Evolutionary conservation across 1,140 invertebrate genomes (phyloP), one percentile per base, ranked within the genome.

Genomic region (Neotoxoptera formosana): DNA sequence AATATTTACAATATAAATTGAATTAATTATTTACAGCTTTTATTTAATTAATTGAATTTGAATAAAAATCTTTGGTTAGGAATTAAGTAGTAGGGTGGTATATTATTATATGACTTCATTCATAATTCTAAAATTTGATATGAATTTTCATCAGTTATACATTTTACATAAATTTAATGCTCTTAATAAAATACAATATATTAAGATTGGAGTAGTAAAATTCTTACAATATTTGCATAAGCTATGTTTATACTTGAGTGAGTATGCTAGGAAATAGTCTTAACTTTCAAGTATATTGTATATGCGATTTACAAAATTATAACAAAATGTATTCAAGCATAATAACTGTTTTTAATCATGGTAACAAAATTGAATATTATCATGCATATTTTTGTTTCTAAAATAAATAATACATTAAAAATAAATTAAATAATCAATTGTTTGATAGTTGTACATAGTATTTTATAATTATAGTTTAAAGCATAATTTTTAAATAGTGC

Each of bases 321-420:
- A 90, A 90, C 41, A 90, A 45, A 90, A 90, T 67, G 30, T 67
- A 90, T 67, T 90, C 36, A 90, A 56, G 88, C 41, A 90, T 67
- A 90, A 90, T 90, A 91, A 91, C 45, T 91, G 67, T 83, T 91
- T 87, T 90, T 91, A 91, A 91, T 83, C 41, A 81, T 91, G 90
- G 90, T 91, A 91, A 91, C 90, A 91, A 91, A 83, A 81, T 83
- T 91, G 67, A 81, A 81, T 51, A 91, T 91, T 36, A 47, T 91
- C 60, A 76, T 91, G 90, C 90, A 91, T 23, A 81, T 76, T 76
- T 36, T 90, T 90, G 21, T 91, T 83, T 83, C 67, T 81, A 83
- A 91, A 83, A 91, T 91, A 81, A 91, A 91, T 81, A 81, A 90
- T 45, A 90, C 36, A 48, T 67, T 45, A 45, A 45, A 67, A 67